Evolutionary conservation across 2,888 invertebrate species (phyloP), one percentile per base, ranked within the genome.

Genomic region (Heterodera filipjevi): DNA sequence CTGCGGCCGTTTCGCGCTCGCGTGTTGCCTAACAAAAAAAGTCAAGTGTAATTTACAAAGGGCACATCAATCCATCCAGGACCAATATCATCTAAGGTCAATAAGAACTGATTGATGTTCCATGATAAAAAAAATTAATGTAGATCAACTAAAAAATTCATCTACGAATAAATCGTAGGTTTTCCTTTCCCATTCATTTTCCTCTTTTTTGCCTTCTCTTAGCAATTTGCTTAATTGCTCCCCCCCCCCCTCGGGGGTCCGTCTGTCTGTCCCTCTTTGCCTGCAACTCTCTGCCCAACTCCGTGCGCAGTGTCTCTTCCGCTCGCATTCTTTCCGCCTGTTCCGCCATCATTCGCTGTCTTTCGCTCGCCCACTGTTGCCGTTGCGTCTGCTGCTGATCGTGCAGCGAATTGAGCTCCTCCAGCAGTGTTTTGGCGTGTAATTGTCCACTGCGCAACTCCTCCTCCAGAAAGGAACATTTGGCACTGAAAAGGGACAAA

Each of bases 391-490:
- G 46, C 35, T 44, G 59, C 27, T 71, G 74, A n/a, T 83, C 77
- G 39, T 84, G 77, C 27, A 77, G 39, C 53, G 82, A 76, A 64
- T 85, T 64, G 46, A 85, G 64, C 76, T 83, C 84, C n/a, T 77
- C 76, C 73, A 82, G 66, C 64, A 81, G 71, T 49, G 53, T 72
- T 44, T 35, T 39, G 44, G 76, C 30, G 27, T 81, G 68, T 22
- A 81, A 77, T n/a, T 78, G 78, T 14, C 59, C 71, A 71, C 32
- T 78, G 44, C 74, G 77, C 66, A 79, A 22, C 33, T 79, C 79
- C 68, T 79, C 79, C 32, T 77, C 76, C 35, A 79, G 44, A 71
- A 78, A 82, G 2, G 81, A 82, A 59, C 80, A 81, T 35, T 77
- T 71, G 39, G 73, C 74, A 27, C 81, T 81, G 32, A 74, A 81